These are phyloP conservation scores for Centruroides vittatus DNA, from an alignment of 1,140 invertebrate genomes.

Conservation along the genomic window DNA sequence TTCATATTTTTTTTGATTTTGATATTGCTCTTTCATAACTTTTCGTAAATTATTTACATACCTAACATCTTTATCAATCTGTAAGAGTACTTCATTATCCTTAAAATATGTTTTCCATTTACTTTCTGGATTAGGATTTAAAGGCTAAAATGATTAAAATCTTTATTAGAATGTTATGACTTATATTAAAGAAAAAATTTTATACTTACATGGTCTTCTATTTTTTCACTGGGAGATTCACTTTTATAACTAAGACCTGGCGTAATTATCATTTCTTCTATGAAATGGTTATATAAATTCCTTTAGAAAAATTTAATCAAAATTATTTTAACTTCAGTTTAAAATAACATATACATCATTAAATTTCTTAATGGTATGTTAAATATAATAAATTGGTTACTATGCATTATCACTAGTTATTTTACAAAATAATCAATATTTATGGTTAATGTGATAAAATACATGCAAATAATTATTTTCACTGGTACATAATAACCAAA, in stretches of 20 bases:
- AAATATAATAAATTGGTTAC: too few species aligned
- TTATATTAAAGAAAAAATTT: neutral
- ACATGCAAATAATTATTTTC: too few species aligned
- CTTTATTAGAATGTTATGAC: neutral
- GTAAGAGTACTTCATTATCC: conserved; percentile 87
- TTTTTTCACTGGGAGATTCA: conserved; percentile 7
- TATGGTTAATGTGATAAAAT: too few species aligned
- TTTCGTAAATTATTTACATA: conserved; percentile 20
- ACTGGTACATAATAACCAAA: too few species aligned
- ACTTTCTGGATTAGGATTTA: conserved; percentile 86
- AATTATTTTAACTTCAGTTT: too few species aligned
- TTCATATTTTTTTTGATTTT: too few species aligned
- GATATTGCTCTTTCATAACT: neutral
- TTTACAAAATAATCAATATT: too few species aligned
- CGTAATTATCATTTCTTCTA: conserved; percentile 13
- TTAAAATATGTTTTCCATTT: conserved; percentile 89
- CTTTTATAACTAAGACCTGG: conserved; percentile 5
- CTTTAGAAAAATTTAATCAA: conserved; percentile 23
- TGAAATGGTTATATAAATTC: conserved; percentile 45
- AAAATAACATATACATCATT: too few species aligned
- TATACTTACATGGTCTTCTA: conserved; percentile 17
- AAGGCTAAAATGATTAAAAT: conserved; percentile 14
- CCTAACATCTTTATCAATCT: conserved; percentile 96
- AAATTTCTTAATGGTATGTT: too few species aligned
- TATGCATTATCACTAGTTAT: too few species aligned